Base-by-base conservation (phyloP, 2,797 vertebrate species). In the Merluccius polli region DNA sequence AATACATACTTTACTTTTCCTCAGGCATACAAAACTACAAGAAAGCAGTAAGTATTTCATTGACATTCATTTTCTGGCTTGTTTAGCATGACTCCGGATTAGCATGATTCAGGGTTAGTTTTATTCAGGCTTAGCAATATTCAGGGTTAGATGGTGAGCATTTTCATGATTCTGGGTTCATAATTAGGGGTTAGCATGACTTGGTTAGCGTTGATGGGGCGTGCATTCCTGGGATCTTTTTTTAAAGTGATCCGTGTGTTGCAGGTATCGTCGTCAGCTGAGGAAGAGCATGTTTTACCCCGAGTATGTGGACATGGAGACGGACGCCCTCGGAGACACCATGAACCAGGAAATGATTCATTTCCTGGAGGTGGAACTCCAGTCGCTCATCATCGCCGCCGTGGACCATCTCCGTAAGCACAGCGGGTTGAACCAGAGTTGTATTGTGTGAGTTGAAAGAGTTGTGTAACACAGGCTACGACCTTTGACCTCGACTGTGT, bases 311-410 rank as follows among this genome's bases (percentile, higher is more conserved):
- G 81, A 87, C 52, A 85, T 91, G 77, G 91, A 94, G 77, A 88
- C 78, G 0, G 91, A 92, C 10, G 75, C 81, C 0, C 83, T 94
- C 0, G 86, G 78, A 0, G 76, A 84, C 6, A 77, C 74, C 71
- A 90, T 94, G 88, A 92, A 93, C 18, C 85, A 83, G 11, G 90
- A 93, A 59, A 87, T 92, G 87, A 83, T 65, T 1, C 91, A 89
- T 7, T 93, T 93, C 72, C 79, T 93, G 0, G 59, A 86, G 0
- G 84, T 85, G 0, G 87, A 92, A 0, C 78, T 93, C 0, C 85
- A 73, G 2, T 73, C 59, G 63, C 80, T 84, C 21, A 83, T 94
- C 12, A 33, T 82, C 0, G 73, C 79, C 7, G 75, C 85, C 59
- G 76, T 92, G 6, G 83, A 84, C 18, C 81, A 81, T 5, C 21